Evolutionary conservation across 1,140 invertebrate species (phyloP).

Genomic region (Dendroctonus valens): DNA sequence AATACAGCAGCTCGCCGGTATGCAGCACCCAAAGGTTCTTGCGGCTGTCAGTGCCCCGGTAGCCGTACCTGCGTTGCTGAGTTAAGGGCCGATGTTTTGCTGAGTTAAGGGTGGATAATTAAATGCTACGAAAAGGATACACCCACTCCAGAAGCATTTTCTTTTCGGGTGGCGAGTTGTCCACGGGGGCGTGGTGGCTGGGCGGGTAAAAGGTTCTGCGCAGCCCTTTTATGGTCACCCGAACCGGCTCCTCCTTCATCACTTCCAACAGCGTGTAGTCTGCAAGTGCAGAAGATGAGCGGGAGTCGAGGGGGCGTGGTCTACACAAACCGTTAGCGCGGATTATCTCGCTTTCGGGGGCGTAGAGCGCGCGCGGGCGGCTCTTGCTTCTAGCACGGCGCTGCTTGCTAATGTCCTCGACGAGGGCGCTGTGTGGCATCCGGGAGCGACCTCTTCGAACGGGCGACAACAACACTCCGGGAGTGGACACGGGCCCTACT

Average conservation of each 20-base stretch:
- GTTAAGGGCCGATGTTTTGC: slow-evolving; percentile 1
- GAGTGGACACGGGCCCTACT: slow-evolving; percentile 49
- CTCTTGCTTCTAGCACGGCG: slow-evolving; percentile 75
- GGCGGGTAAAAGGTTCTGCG: slow-evolving; percentile 85
- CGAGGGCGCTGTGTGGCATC: slow-evolving; percentile 53
- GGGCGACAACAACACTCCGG: slow-evolving; percentile 58
- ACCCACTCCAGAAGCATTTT: slow-evolving; percentile 90
- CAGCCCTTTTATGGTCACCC: slow-evolving; percentile 80
- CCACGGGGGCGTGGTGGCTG: slow-evolving; percentile 73
- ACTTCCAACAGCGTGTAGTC: slow-evolving; percentile 82
- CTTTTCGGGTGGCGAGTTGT: slow-evolving; percentile 82
- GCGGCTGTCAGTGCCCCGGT: slow-evolving; percentile 82
- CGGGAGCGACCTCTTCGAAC: slow-evolving; percentile 70
- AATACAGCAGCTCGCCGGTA: slow-evolving; percentile 91
- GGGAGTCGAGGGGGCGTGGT: background rate
- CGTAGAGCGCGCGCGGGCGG: slow-evolving; percentile 73
- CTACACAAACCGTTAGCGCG: slow-evolving; percentile 62
- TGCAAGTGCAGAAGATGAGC: slow-evolving; percentile 41
- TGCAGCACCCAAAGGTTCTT: slow-evolving; percentile 89
- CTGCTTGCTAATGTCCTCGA: slow-evolving; percentile 58
- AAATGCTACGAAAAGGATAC: slow-evolving; percentile 60
- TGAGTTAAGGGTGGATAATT: background rate
- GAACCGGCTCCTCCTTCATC: slow-evolving; percentile 76
- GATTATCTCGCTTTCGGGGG: slow-evolving; percentile 74
- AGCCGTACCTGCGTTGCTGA: slow-evolving; percentile 71